Evolutionary conservation across 1,140 invertebrate genomes (phyloP).

Genomic region (Bombus ignitus): DNA sequence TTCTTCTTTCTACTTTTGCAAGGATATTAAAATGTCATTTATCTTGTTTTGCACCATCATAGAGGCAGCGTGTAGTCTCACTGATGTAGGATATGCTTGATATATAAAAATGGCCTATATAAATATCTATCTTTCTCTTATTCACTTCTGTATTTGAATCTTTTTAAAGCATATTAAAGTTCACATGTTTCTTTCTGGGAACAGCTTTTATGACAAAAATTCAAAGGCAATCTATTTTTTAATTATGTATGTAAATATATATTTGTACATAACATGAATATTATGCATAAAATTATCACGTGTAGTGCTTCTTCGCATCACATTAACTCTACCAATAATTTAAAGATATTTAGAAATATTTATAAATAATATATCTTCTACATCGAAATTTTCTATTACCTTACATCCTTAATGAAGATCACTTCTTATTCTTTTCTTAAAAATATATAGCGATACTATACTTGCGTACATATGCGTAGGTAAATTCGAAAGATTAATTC

Average conservation of each 20-base stretch:
- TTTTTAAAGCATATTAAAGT: conserved; percentile 13
- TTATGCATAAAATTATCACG: not conserved
- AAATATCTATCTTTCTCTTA: conserved; percentile 36
- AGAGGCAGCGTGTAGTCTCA: conserved; percentile 74
- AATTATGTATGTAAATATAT: conserved; percentile 6
- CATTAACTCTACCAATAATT: not conserved
- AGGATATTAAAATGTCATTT: conserved; percentile 64
- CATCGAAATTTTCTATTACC: not conserved
- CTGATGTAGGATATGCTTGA: conserved; percentile 61
- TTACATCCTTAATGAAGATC: too few relatives aligned
- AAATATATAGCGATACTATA: not conserved
- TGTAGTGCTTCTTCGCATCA: not conserved
- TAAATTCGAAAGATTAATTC: not conserved
- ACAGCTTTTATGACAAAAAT: conserved; percentile 19
- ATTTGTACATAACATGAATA: conserved; percentile 14
- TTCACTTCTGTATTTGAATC: conserved; percentile 35
- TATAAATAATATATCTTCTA: not conserved
- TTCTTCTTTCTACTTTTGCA: conserved; percentile 62
- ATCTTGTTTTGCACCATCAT: conserved; percentile 73
- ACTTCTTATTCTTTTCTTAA: not conserved
- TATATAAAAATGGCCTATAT: conserved; percentile 22
- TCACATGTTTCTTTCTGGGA: conserved; percentile 14
- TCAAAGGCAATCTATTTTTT: conserved; percentile 1
- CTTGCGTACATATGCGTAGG: not conserved
- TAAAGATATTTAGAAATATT: not conserved